A percentile compares a stretch with the other conserved stretches of the same genome.
Evolutionary conservation across 1,140 invertebrate species (phyloP).

Genomic region (Pseudomyrmex dendroicus): DNA sequence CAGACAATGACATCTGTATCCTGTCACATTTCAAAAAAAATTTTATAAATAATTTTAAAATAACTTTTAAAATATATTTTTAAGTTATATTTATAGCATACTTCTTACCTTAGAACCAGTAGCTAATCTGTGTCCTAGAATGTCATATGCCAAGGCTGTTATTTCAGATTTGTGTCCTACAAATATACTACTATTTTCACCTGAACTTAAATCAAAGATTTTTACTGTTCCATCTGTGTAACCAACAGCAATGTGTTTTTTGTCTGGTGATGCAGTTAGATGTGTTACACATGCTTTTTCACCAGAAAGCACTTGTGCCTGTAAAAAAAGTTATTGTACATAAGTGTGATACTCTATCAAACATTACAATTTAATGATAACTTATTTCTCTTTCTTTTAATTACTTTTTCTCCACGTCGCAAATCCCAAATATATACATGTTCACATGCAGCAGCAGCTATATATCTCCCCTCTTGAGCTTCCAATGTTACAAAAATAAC

Average conservation of each 20-base stretch:
- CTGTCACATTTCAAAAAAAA: conserved; percentile 81
- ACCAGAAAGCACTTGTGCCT: conserved; percentile 91
- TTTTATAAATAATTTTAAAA: background rate
- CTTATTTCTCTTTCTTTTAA: conserved; percentile 38
- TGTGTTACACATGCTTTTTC: conserved; percentile 92
- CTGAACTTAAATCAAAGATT: conserved; percentile 90
- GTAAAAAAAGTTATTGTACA: conserved; percentile 59
- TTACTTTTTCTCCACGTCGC: conserved; percentile 94
- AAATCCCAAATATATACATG: conserved; percentile 98
- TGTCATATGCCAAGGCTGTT: conserved; percentile 93
- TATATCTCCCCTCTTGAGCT: conserved; percentile 91
- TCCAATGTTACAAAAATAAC: conserved; percentile 91
- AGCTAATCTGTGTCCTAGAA: conserved; percentile 91
- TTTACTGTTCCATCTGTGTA: conserved; percentile 96
- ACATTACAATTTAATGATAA: background rate
- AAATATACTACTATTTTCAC: conserved; percentile 91
- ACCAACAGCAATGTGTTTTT: conserved; percentile 93
- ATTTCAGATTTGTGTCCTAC: conserved; percentile 95
- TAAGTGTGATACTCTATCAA: conserved; percentile 14
- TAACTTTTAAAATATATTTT: conserved; percentile 25
- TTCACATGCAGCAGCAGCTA: conserved; percentile 96
- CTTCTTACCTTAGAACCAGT: conserved; percentile 92
- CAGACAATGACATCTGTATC: conserved; percentile 98
- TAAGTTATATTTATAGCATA: conserved; percentile 20
- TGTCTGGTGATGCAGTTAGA: conserved; percentile 90